These are phyloP conservation scores for Mesocentrotus franciscanus DNA, from an alignment of 53 echinoderm and acorn worm genomes.

Conservation along the genomic window DNA sequence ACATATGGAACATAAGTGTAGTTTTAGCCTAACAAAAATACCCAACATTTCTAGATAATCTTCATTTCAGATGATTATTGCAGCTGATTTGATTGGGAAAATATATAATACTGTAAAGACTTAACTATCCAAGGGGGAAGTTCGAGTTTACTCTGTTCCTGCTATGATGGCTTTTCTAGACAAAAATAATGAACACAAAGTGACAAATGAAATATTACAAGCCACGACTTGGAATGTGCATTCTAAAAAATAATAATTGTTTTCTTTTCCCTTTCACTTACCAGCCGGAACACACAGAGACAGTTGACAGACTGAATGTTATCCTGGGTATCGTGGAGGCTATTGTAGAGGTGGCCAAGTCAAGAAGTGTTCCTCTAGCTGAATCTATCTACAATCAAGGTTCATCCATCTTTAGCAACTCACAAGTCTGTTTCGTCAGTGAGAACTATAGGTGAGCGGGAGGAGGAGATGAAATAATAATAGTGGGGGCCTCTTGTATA, in stretches of 20 bases:
- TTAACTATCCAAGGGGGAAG: no score
- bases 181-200: not conserved
- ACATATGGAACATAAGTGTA: no score
- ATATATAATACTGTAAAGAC: no score
- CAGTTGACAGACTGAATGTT: slow-evolving; percentile 87
- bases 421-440: slow-evolving; percentile 91
- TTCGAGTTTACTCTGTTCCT: no score
- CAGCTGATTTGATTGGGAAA: no score
- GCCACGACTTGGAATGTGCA: not conserved
- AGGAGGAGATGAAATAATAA: not conserved
- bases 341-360: slow-evolving; percentile 86
- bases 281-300: slow-evolving; percentile 97
- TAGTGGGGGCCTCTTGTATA: not conserved
- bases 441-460: slow-evolving; percentile 84
- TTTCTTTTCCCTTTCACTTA: not conserved
- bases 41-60: no score
- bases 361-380: slow-evolving; percentile 84
- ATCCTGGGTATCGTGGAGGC: slow-evolving; percentile 90
- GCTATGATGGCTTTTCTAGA: no score
- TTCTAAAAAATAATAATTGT: no score
- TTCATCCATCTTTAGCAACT: slow-evolving; percentile 61
- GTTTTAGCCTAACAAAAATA: no score
- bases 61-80: no score
- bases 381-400: slow-evolving; percentile 87
- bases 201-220: not conserved